Base-by-base conservation (phyloP, 2,113 vertebrate genomes). In the Eptatretus burgeri region DNA sequence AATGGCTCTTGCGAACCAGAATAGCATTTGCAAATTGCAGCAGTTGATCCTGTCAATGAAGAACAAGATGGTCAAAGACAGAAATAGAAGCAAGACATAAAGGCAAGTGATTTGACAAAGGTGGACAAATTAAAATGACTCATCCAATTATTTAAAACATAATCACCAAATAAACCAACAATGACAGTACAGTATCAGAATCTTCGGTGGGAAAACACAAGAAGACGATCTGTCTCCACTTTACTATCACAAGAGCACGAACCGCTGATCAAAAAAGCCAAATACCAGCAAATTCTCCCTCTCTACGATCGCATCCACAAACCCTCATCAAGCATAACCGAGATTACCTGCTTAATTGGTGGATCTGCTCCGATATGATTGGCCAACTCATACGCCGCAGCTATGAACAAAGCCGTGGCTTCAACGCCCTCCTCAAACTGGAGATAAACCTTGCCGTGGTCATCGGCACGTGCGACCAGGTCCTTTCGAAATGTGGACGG, bases 371-470 rank as follows among this genome's bases (percentile, higher is more conserved):
- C 83, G 70, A 87, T 81, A 0, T 93, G 86, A 71, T 98, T 85
- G 1, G 87, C 93, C 63, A 98, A 76, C 14, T 77, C 76, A 67
- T 98, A 98, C 13, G 84, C 83, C 69, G 88, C 85, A 52, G 82
- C 78, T 64, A 96, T 80, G 69, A 98, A 98, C 67, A 86, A 70
- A 1, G 86, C 87, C 0, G 91, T 98, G 1, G 80, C 79, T 74
- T 98, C 89, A 12, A 98, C 78, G 49, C 91, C 91, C 73, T 98
- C 91, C 70, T 98, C 91, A 75, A 98, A 98, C 69, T 98, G 91
- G 19, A 98, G 82, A 73, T 85, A 98, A 63, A 93, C 67, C 11
- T 86, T 86, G 18, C 91, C 91, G 10, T 95, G 73, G 67, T 98
- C 88, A 77, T 98, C 91, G 71, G 95, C 69, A n/a, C 86, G 84